Conservation (phyloP, 1,140 invertebrate genomes). For the Chlorops oryzae region DNA sequence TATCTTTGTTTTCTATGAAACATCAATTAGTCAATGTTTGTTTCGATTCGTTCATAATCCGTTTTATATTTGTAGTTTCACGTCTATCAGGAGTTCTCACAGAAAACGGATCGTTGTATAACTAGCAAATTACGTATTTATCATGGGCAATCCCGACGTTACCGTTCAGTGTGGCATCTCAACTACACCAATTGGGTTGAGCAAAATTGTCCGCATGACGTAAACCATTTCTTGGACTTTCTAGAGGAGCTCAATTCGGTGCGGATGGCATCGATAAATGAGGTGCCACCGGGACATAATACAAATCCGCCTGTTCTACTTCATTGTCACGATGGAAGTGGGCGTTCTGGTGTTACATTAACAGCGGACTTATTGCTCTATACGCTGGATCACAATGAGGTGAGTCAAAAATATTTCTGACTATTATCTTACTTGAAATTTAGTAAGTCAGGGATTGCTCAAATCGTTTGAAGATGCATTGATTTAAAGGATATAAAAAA, state of each 20-base stretch:
- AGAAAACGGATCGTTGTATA: slow-evolving; percentile 56
- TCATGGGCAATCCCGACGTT: slow-evolving; percentile 52
- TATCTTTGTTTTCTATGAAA: too few relatives aligned
- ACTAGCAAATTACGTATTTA: slow-evolving; percentile 56
- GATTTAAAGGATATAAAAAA: neutral
- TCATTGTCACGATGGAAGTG: slow-evolving; percentile 65
- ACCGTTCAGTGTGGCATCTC: slow-evolving; percentile 71
- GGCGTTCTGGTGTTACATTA: slow-evolving; percentile 69
- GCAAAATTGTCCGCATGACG: slow-evolving; percentile 59
- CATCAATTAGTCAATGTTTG: too few relatives aligned
- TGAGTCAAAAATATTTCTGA: slow-evolving; percentile 42
- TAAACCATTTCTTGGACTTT: slow-evolving; percentile 67
- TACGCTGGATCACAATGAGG: slow-evolving; percentile 82
- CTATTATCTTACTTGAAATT: slow-evolving; percentile 10
- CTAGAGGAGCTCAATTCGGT: slow-evolving; percentile 80
- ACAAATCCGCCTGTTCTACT: slow-evolving; percentile 64
- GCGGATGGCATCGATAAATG: slow-evolving; percentile 61
- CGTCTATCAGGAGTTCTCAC: slow-evolving; percentile 59
- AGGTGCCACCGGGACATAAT: slow-evolving; percentile 61
- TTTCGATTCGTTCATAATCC: too few relatives aligned
- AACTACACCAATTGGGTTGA: slow-evolving; percentile 74
- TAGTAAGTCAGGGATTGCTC: neutral
- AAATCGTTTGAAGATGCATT: too few relatives aligned
- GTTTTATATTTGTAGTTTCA: slow-evolving; percentile 61
- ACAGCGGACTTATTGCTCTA: slow-evolving; percentile 73